Evolutionary conservation across 2,888 invertebrate species (phyloP), one percentile per base, ranked within the genome.

Genomic region (Gerosis bhagava): DNA sequence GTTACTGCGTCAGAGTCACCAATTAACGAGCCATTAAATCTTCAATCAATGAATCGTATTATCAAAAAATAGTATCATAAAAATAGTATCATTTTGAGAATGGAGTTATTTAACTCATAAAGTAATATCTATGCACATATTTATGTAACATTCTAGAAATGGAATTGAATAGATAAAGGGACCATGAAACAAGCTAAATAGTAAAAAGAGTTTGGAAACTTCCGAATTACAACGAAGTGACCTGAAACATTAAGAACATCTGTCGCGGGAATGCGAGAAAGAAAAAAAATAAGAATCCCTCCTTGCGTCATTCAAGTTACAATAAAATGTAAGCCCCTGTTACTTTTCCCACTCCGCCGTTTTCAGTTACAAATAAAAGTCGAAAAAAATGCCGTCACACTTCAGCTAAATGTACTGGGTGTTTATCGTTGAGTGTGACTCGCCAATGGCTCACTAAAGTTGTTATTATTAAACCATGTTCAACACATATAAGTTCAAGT

Each of bases 291-390:
- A 70, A 62, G 60, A 60, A 63, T 57, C 57, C 54, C 60, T 62
- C 57, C 59, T 49, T 55, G 8, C 11, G 60, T 64, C 63, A 67
- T 71, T 66, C 66, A 55, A 60, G 63, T 70, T 65, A 65, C 68
- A 68, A 75, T 74, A 73, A 74, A 71, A 75, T 65, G 62, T 67
- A 63, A 65, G 65, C 60, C 59, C 47, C 65, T 64, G 6, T n/a
- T 5, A 25, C 25, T 36, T 64, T 57, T 63, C 60, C 60, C 51
- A 57, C 55, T 57, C 52, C 59, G 59, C 57, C 59, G 64, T 65
- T 69, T 66, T 63, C 59, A 59, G 56, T 56, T 57, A 58, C 54
- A 56, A 63, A 67, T 70, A 67, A 71, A 73, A 66, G 56, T 62
- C 53, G 53, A 64, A 69, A 68, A 59, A 70, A 67, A 59, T 42